Conservation (phyloP, 2,113 vertebrate species). For the Chaetodon trifascialis region DNA sequence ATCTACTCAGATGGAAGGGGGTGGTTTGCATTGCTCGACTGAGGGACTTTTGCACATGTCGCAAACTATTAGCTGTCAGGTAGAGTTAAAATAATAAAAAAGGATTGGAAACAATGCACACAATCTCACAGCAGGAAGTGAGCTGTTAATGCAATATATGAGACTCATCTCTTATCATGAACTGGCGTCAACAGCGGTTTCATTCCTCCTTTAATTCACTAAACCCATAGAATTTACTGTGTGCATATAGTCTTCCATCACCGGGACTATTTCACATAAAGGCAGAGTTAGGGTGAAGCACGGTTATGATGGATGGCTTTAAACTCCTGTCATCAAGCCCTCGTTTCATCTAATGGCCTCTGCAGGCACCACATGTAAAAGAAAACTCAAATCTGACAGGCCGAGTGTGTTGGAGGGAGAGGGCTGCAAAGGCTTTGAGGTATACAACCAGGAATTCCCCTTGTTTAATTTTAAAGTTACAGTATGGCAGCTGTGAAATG, state of each 20-base stretch:
- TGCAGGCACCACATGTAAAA: slow-evolving; percentile 57
- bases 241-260: neutral
- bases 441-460: slow-evolving; percentile 71
- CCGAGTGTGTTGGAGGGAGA: slow-evolving; percentile 34
- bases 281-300: slow-evolving; percentile 10
- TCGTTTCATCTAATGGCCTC: slow-evolving; percentile 46
- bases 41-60: neutral
- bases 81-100: neutral
- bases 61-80: neutral
- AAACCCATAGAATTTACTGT: neutral
- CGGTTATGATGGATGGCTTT: slow-evolving; percentile 35
- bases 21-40: neutral
- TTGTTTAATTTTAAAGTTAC: slow-evolving; percentile 45
- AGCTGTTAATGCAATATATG: neutral
- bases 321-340: slow-evolving; percentile 49
- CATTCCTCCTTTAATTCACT: slow-evolving; percentile 11
- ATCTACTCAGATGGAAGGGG: neutral
- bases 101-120: no score
- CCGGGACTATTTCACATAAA: slow-evolving; percentile 5
- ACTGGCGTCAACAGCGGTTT: neutral
- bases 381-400: slow-evolving; percentile 34
- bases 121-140: no score
- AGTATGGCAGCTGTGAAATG: slow-evolving; percentile 31
- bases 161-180: neutral
- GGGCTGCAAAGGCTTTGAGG: slow-evolving; percentile 62